Conservation (phyloP, 2,113 vertebrate genomes). For the Prionailurus bengalensis region DNA sequence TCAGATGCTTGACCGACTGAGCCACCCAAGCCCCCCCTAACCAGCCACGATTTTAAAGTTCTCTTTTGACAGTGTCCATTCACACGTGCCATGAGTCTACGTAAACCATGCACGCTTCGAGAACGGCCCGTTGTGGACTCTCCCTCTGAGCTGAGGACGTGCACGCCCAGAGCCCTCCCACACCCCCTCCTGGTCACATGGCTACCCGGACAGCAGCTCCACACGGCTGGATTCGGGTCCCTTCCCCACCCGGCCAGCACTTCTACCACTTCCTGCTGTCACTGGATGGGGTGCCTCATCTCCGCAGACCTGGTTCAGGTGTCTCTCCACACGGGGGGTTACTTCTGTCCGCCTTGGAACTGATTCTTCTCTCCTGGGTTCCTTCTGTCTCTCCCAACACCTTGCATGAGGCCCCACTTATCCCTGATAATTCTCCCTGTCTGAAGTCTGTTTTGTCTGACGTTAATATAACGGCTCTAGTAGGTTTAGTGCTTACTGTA, state of each 20-base stretch:
- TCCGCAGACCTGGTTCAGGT: too few species aligned
- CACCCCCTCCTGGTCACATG: too few species aligned
- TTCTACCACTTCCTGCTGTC: background rate
- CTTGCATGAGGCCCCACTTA: background rate
- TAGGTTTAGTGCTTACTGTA: fast-evolving
- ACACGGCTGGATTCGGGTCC: fast-evolving
- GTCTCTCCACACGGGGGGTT: fast-evolving
- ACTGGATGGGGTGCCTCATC: background rate
- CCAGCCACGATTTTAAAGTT: background rate
- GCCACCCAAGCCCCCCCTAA: background rate
- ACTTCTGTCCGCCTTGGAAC: background rate
- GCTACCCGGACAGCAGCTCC: background rate
- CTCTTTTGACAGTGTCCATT: background rate
- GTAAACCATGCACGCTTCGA: background rate
- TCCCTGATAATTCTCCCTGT: background rate
- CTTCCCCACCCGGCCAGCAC: background rate
- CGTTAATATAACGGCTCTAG: background rate
- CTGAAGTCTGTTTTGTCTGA: background rate
- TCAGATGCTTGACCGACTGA: too few species aligned
- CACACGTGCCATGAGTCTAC: background rate
- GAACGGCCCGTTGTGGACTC: background rate
- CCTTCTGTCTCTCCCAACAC: background rate
- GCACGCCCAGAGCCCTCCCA: fast-evolving
- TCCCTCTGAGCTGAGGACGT: background rate
- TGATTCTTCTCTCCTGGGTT: background rate